phyloP scores from a whole-genome alignment of 2,888 invertebrate species.

The Orthosia gothica region DNA sequence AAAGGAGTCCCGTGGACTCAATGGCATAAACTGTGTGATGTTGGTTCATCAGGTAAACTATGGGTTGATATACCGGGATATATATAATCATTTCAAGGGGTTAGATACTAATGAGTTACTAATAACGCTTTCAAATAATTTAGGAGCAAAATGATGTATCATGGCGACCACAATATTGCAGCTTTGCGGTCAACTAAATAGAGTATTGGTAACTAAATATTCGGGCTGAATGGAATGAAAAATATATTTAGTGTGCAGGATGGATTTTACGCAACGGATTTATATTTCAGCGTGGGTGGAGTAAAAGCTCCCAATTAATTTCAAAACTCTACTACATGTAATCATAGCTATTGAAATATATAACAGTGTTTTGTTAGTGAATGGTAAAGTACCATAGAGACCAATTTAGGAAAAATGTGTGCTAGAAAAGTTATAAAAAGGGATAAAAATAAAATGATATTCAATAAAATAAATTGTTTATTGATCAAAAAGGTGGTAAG shows the following conservation, averaged over 20 bases:
- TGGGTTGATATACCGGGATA: neutral
- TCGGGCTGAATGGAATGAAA: neutral
- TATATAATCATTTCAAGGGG: conserved; percentile 13
- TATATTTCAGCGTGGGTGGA: neutral
- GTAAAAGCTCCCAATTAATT: neutral
- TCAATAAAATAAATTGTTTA: no score
- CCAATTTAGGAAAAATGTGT: no score
- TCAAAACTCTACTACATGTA: neutral
- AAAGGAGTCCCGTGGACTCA: no score
- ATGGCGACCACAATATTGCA: conserved; percentile 30
- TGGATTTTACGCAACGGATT: neutral
- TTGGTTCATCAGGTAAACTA: no score
- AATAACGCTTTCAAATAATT: conserved; percentile 53
- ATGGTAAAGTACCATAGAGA: no score
- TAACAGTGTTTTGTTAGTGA: no score
- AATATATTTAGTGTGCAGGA: conserved; percentile 5
- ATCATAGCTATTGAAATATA: neutral
- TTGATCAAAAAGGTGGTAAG: no score
- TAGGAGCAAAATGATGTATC: conserved; percentile 31
- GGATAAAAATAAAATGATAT: no score
- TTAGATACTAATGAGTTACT: conserved; percentile 27
- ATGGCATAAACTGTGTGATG: no score
- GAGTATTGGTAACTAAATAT: conserved; percentile 30
- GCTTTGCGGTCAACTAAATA: conserved; percentile 35
- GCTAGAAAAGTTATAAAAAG: no score